These are phyloP conservation scores for Pocota personata DNA, from an alignment of 2,888 invertebrate species.

Conservation along the genomic window DNA sequence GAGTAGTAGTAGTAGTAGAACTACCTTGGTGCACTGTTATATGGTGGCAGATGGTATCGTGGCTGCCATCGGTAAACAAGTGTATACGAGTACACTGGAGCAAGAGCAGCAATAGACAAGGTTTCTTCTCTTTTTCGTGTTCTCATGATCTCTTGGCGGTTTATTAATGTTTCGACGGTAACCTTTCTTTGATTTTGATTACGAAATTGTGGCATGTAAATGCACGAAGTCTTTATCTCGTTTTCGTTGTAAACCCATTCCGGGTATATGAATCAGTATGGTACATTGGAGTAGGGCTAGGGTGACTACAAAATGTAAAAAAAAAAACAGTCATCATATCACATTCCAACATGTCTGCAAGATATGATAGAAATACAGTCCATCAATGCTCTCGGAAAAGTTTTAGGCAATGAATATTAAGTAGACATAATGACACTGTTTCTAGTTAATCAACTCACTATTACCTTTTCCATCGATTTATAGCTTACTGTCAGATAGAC, in stretches of 20 bases:
- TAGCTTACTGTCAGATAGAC: too few species aligned
- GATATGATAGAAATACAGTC: neutral
- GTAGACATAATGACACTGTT: too few species aligned
- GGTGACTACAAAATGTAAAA: neutral
- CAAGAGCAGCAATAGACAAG: slow-evolving; percentile 20
- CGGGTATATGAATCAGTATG: slow-evolving; percentile 15
- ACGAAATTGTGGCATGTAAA: slow-evolving; percentile 71
- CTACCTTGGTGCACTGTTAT: slow-evolving; percentile 11
- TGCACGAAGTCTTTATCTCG: slow-evolving; percentile 37
- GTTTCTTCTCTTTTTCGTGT: slow-evolving; percentile 18
- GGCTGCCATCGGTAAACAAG: slow-evolving; percentile 59
- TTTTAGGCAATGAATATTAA: too few species aligned
- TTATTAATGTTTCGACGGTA: slow-evolving; percentile 61
- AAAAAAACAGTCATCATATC: neutral
- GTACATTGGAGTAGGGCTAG: neutral
- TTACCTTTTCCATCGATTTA: too few species aligned
- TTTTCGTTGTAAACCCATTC: slow-evolving; percentile 4
- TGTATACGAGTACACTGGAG: slow-evolving; percentile 43
- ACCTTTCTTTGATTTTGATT: slow-evolving; percentile 73
- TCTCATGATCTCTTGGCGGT: slow-evolving; percentile 62
- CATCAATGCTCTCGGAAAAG: neutral
- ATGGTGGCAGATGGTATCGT: slow-evolving; percentile 54
- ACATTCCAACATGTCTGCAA: neutral
- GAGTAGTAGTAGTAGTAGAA: neutral
- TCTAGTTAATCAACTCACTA: too few species aligned